These are phyloP conservation scores for Anguilla pacifica DNA, from an alignment of 2,797 vertebrate species.

Conservation along the genomic window DNA sequence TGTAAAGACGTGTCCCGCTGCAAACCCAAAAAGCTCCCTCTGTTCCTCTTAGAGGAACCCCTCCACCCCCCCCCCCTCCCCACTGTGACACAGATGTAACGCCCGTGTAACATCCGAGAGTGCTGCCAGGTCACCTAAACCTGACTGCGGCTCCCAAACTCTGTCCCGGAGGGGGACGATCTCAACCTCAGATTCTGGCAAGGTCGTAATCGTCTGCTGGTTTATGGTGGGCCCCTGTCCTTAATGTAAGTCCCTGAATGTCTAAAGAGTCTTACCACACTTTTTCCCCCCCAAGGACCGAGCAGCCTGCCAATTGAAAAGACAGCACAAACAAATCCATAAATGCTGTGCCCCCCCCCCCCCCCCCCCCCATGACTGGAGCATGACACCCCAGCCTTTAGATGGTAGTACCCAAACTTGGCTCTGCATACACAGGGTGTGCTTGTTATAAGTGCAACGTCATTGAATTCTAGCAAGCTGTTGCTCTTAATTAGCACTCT, in stretches of 20 bases:
- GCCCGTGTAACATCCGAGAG: neutral
- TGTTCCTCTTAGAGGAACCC: neutral
- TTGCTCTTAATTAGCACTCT: too few species aligned
- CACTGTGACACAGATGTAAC: neutral
- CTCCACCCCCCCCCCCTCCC: neutral
- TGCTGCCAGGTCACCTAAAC: too few species aligned
- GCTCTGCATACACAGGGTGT: neutral
- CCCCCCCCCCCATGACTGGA: neutral
- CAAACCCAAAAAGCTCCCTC: too few species aligned
- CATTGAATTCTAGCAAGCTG: too few species aligned
- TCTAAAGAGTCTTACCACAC: too few species aligned
- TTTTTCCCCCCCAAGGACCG: neutral
- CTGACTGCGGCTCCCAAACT: neutral
- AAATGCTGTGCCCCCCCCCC: neutral
- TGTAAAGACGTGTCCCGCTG: neutral
- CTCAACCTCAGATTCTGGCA: neutral
- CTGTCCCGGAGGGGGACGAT: neutral
- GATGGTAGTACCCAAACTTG: neutral
- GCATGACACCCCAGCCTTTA: neutral
- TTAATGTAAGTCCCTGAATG: neutral
- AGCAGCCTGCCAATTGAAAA: neutral
- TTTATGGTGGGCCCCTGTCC: neutral
- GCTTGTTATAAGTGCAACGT: neutral
- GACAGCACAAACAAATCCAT: neutral
- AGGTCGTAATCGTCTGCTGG: neutral